Conservation (phyloP, 2,888 invertebrate species). For the Axea sp. region DNA sequence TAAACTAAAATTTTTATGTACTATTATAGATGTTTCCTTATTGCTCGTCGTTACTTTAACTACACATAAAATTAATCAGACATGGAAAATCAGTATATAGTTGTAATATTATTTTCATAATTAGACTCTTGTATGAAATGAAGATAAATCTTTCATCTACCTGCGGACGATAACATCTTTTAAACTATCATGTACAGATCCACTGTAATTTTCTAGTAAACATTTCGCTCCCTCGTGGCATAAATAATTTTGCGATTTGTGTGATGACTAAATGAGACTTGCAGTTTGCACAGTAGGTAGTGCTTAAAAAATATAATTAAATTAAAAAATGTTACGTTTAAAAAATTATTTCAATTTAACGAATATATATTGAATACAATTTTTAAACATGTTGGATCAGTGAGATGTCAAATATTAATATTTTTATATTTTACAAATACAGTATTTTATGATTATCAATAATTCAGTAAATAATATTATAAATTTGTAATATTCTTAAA, state of each 20-base stretch:
- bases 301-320: too few species aligned
- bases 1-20: constrained; percentile 8
- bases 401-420: too few species aligned
- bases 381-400: too few species aligned
- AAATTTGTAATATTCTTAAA: too few species aligned
- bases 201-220: constrained; percentile 39
- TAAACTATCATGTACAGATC: constrained; percentile 10
- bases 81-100: constrained; percentile 11
- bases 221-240: constrained; percentile 27
- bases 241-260: constrained; percentile 10
- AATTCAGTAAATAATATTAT: too few species aligned
- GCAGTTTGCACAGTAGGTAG: too few species aligned
- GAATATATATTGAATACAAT: too few species aligned
- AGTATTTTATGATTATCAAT: too few species aligned
- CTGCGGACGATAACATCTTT: constrained; percentile 26
- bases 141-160: constrained; percentile 38
- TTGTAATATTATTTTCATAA: constrained; percentile 47
- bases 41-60: constrained; percentile 19
- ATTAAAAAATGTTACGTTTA: too few species aligned
- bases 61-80: constrained; percentile 28
- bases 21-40: constrained; percentile 22
- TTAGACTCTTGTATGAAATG: constrained; percentile 29
- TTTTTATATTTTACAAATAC: too few species aligned
- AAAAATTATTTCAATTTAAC: too few species aligned
- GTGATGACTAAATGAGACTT: constrained; percentile 5